Conservation (phyloP, 2,888 invertebrate species). For the Sisyra nigra region DNA sequence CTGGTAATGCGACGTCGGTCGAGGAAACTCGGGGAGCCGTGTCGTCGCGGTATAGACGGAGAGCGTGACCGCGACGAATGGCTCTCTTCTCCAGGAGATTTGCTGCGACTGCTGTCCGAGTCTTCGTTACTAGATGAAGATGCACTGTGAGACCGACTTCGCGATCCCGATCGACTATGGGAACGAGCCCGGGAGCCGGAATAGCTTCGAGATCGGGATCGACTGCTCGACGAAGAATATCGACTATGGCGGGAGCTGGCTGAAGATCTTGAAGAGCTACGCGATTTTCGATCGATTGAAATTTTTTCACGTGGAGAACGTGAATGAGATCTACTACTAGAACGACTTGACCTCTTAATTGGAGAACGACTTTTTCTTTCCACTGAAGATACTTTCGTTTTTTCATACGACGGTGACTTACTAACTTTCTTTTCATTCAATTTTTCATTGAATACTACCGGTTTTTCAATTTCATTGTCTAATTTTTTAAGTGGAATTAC, state of each 20-base stretch:
- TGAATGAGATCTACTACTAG: constrained; percentile 11
- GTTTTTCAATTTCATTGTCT: background rate
- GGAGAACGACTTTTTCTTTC: background rate
- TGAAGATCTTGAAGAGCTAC: constrained; percentile 34
- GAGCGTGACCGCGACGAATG: constrained; percentile 49
- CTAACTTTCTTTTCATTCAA: background rate
- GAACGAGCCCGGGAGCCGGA: constrained; percentile 21
- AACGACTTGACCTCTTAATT: background rate
- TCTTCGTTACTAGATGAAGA: constrained; percentile 31
- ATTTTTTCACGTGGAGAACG: constrained; percentile 11
- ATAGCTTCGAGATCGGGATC: constrained; percentile 14
- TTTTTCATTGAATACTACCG: background rate
- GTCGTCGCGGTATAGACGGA: constrained; percentile 81
- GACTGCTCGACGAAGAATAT: constrained; percentile 9
- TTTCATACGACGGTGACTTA: background rate
- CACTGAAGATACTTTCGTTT: background rate
- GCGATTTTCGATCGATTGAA: constrained; percentile 20
- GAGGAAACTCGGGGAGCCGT: constrained; percentile 87
- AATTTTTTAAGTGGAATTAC: constrained; percentile 5
- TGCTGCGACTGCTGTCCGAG: constrained; percentile 31
- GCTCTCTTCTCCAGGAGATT: constrained; percentile 25
- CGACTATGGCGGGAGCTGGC: background rate
- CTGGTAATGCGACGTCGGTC: constrained; percentile 89
- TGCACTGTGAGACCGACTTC: constrained; percentile 29
- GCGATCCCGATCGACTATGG: constrained; percentile 22